These are phyloP conservation scores for Sussaba pulchella DNA, from an alignment of 2,888 invertebrate genomes.

Conservation along the genomic window DNA sequence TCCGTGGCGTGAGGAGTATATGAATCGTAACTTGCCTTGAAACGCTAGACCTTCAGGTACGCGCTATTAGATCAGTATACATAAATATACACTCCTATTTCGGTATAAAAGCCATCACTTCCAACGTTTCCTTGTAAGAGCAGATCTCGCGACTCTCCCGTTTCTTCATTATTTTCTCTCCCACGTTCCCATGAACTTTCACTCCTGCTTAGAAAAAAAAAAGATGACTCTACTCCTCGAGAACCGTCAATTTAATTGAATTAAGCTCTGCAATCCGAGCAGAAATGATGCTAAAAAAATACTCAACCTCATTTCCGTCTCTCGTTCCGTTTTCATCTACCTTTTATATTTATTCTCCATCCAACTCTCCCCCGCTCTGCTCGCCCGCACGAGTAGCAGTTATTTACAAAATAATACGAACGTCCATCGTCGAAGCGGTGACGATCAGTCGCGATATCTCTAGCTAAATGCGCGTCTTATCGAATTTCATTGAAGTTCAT, in stretches of 20 bases:
- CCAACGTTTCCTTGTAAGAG: background rate
- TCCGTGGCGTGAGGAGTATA: too few relatives aligned
- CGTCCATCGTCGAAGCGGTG: background rate
- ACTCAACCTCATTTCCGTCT: background rate
- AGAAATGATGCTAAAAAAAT: conserved; percentile 22
- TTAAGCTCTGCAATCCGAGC: conserved; percentile 18
- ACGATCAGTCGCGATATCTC: conserved; percentile 17
- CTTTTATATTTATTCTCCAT: too few relatives aligned
- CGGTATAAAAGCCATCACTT: background rate
- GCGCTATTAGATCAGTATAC: too few relatives aligned
- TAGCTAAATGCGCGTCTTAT: conserved; percentile 1
- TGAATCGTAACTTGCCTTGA: too few relatives aligned
- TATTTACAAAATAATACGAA: conserved; percentile 23
- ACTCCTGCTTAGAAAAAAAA: background rate
- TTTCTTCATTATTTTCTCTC: conserved; percentile 15
- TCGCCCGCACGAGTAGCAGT: conserved; percentile 1
- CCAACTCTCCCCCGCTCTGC: too few relatives aligned
- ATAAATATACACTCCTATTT: background rate
- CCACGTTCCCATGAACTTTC: conserved; percentile 41
- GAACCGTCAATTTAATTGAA: conserved; percentile 17
- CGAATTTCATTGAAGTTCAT: conserved; percentile 11
- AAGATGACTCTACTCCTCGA: conserved; percentile 21
- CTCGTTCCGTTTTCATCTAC: background rate
- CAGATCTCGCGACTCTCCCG: conserved; percentile 4
- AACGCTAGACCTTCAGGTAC: too few relatives aligned